These are phyloP conservation scores for Beaufortia kweichowensis DNA, from an alignment of 2,113 vertebrate genomes.

Conservation along the genomic window DNA sequence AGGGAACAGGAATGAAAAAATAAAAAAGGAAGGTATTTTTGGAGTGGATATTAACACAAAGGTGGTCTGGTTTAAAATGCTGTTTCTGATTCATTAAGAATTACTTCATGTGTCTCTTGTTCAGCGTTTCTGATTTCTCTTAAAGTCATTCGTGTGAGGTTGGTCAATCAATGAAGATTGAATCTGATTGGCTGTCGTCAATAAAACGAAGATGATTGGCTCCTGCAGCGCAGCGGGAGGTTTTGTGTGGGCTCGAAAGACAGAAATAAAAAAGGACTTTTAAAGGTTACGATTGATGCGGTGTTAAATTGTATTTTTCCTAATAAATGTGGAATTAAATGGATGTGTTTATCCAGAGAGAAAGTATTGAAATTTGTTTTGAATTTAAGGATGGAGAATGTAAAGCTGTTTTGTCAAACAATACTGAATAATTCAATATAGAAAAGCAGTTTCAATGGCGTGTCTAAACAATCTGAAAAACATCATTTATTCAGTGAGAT, in stretches of 20 bases:
- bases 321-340: too few species aligned
- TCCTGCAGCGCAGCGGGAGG: neutral
- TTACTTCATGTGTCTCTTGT: neutral
- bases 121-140: neutral
- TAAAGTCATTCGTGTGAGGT: neutral
- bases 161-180: neutral
- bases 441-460: neutral
- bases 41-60: neutral
- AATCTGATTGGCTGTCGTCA: slow-evolving; percentile 25
- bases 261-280: neutral
- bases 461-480: neutral
- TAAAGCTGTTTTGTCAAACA: neutral
- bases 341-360: too few species aligned
- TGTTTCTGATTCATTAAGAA: neutral
- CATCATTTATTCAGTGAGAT: slow-evolving; percentile 9
- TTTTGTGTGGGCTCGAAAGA: slow-evolving; percentile 8
- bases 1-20: neutral
- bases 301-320: too few species aligned
- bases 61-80: neutral
- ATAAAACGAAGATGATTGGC: slow-evolving; percentile 1
- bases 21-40: neutral
- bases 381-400: neutral
- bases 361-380: too few species aligned
- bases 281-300: slow-evolving; percentile 2
- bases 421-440: neutral